Evolutionary conservation across 2,888 invertebrate genomes (phyloP), one percentile per base, ranked within the genome.

Genomic region (Reticulitermes lucifugus): DNA sequence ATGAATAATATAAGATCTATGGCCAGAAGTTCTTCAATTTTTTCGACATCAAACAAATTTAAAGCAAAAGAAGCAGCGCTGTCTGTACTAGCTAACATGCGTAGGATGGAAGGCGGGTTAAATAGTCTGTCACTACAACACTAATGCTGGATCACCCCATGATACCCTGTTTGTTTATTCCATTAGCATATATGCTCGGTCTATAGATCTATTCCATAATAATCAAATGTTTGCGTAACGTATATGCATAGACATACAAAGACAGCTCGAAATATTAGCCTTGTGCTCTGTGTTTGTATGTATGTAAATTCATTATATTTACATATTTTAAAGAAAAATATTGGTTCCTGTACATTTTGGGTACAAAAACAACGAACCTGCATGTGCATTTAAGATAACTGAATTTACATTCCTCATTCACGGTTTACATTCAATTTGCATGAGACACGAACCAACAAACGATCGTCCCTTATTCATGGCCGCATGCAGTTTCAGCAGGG

Each of bases 361-460:
- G 65, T 25, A 60, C 1, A 65, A 65, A 65, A 65, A 25, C 65
- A 65, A 65, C 3, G n/a, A 65, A 10, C 65, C n/a, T 25, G n/a
- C 25, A 65, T 25, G 25, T n/a, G 65, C 65, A 65, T 65, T 70
- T 29, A 73, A 41, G 35, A 73, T 73, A 73, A 73, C 25, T 73
- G 35, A 73, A 73, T 35, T 21, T 41, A 21, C 73, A 41, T 73
- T 3, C 14, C 18, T 73, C 29, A 14, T 9, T 35, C 14, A 14
- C 14, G 73, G 73, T 73, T 73, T 73, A 41, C 73, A 73, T 41
- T 73, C 29, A 14, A 73, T 73, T 41, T 73, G 73, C 73, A 73
- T 73, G 35, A 41, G 73, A 0, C 29, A 41, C 10, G 9, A 65
- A 65, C 35, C 65, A 65, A 65, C n/a, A 25, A 25, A 65, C 6